Evolutionary conservation across 2,113 vertebrate species (phyloP).

Genomic region (Mesembrinibis cayennensis): DNA sequence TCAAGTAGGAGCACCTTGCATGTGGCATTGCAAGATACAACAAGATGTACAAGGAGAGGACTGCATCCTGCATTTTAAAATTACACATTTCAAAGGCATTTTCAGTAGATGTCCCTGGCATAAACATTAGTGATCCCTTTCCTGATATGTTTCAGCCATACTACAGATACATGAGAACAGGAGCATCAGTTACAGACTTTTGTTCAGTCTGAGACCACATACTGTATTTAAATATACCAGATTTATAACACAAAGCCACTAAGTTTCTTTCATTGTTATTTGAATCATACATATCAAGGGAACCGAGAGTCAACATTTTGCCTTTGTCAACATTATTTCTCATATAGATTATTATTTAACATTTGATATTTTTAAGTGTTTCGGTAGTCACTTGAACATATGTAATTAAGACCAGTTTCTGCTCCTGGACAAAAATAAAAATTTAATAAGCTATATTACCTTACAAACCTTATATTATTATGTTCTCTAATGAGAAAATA

Average conservation of each 20-base stretch:
- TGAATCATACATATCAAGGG: not conserved
- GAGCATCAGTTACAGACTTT: accelerated
- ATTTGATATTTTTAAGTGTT: not conserved
- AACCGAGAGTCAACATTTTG: not conserved
- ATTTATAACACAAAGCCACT: not conserved
- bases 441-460: not conserved
- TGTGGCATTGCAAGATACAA: not conserved
- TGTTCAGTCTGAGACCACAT: not conserved
- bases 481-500: not conserved
- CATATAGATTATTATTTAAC: not conserved
- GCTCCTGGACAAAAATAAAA: not conserved
- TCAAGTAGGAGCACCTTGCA: not conserved
- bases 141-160: not conserved
- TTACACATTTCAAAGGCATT: not conserved
- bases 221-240: not conserved
- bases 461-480: not conserved
- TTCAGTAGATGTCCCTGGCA: not conserved
- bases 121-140: not conserved
- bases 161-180: not conserved
- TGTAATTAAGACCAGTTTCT: not conserved
- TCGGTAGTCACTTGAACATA: not conserved
- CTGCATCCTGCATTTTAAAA: not conserved
- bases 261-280: not conserved
- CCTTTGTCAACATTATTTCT: not conserved
- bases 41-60: not conserved